A percentile compares a stretch with the other conserved stretches of the same genome.
phyloP scores from a whole-genome alignment of 1,140 invertebrate genomes.

The Pararge aegeria region DNA sequence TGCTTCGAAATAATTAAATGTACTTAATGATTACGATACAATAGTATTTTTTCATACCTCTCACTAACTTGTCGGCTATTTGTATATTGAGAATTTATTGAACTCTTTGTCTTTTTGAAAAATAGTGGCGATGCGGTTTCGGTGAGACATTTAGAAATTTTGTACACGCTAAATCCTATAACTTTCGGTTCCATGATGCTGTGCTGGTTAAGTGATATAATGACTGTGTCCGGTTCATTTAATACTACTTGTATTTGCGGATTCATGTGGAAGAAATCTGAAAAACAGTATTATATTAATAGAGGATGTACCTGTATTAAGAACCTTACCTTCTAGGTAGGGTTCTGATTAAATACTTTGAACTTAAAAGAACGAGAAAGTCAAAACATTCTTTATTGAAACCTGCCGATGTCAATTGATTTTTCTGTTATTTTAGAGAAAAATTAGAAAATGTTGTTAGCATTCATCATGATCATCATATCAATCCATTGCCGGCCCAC shows the following conservation, averaged over 20 bases:
- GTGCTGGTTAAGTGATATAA: constrained; percentile 94
- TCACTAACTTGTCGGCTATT: constrained; percentile 93
- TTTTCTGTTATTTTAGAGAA: no score
- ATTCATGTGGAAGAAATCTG: constrained; percentile 96
- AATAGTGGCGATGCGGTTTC: constrained; percentile 86
- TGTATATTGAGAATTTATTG: constrained; percentile 94
- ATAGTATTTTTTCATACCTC: constrained; percentile 48
- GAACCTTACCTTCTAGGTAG: no score
- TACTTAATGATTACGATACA: no score
- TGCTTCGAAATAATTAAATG: no score
- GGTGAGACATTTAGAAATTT: constrained; percentile 78
- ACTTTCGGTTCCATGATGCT: constrained; percentile 96
- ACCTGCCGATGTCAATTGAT: no score
- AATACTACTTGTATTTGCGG: constrained; percentile 92
- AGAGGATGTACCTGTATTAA: no score
- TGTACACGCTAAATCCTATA: constrained; percentile 95
- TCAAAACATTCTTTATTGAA: no score
- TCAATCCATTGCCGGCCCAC: no score
- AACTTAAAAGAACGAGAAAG: background rate
- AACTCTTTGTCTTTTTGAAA: constrained; percentile 93
- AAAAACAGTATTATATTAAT: constrained; percentile 42
- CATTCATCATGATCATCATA: no score
- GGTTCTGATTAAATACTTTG: background rate
- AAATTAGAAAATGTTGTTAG: no score
- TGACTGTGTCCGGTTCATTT: constrained; percentile 89